Percentiles rank a stretch among this genome's conserved stretches.
These are phyloP conservation scores for Corythucha ciliata DNA, from an alignment of 2,888 invertebrate species.

Conservation along the genomic window DNA sequence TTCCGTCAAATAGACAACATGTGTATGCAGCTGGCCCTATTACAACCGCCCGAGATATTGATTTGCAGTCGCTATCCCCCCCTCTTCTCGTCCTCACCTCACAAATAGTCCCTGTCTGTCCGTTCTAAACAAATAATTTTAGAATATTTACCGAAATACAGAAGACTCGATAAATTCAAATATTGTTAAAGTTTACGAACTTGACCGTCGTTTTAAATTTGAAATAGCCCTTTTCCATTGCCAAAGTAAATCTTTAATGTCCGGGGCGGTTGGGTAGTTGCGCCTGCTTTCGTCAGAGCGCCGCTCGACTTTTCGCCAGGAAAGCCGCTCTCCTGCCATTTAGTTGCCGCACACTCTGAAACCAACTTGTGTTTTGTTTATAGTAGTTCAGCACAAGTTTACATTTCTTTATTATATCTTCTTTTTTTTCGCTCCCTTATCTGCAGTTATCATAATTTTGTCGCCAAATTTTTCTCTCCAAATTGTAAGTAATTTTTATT, in stretches of 20 bases:
- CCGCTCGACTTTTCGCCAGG: constrained; percentile 24
- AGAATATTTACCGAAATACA: too few relatives aligned
- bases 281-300: constrained; percentile 19
- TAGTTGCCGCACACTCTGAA: constrained; percentile 54
- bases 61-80: constrained; percentile 13
- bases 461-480: constrained; percentile 26
- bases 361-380: constrained; percentile 55
- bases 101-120: constrained; percentile 25
- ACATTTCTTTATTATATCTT: constrained; percentile 31
- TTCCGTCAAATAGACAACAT: constrained; percentile 13
- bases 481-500: constrained; percentile 27
- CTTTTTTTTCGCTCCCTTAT: constrained; percentile 30
- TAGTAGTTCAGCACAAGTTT: constrained; percentile 43
- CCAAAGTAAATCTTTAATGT: constrained; percentile 20
- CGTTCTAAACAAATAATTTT: too few relatives aligned
- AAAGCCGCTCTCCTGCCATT: constrained; percentile 42
- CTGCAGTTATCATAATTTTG: constrained; percentile 30
- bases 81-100: constrained; percentile 14
- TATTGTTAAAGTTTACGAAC: too few relatives aligned
- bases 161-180: too few relatives aligned
- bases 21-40: constrained; percentile 18
- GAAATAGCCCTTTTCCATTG: not conserved
- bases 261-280: constrained; percentile 23
- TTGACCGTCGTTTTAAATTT: not conserved
- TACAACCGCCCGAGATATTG: constrained; percentile 14